Percentiles rank a stretch among this genome's conserved stretches.
Conservation (phyloP, 2,888 invertebrate genomes). For the Dicyrtomina minuta region DNA sequence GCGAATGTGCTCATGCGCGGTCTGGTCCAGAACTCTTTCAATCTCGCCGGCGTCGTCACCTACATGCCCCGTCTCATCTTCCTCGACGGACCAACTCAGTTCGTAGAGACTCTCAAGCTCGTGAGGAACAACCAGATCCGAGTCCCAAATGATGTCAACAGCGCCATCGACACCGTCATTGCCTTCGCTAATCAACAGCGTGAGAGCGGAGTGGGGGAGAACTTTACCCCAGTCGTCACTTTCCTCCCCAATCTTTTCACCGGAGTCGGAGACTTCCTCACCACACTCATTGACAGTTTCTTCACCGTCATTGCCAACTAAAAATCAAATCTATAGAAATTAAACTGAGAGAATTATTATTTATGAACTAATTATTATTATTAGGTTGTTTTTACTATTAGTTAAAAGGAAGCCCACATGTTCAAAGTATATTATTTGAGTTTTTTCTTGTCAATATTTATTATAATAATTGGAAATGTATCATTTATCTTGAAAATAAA, state of each 20-base stretch:
- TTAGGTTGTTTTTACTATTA: no score
- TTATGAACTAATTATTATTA: no score
- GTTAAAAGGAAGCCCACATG: no score
- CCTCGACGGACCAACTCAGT: constrained; percentile 52
- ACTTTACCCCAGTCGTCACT: constrained; percentile 43
- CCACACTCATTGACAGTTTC: constrained; percentile 49
- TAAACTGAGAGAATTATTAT: no score
- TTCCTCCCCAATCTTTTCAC: constrained; percentile 52
- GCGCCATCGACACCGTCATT: constrained; percentile 51
- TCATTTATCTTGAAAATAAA: no score
- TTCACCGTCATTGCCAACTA: constrained; percentile 52
- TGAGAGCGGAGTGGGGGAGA: constrained; percentile 46
- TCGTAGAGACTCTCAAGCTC: constrained; percentile 50
- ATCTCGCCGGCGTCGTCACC: constrained; percentile 48
- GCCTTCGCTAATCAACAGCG: constrained; percentile 51
- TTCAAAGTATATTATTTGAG: no score
- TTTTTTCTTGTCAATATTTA: no score
- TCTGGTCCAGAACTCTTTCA: constrained; percentile 47
- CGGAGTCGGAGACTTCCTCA: constrained; percentile 51
- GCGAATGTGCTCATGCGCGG: constrained; percentile 51
- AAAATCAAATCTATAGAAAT: no score
- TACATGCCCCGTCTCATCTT: constrained; percentile 53
- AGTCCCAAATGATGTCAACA: constrained; percentile 49
- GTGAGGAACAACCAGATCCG: constrained; percentile 52
- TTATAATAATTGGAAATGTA: no score